Percentiles rank a stretch among this genome's conserved stretches.
Evolutionary conservation across 2,113 vertebrate species (phyloP).

Genomic region (Damaliscus lunatus): DNA sequence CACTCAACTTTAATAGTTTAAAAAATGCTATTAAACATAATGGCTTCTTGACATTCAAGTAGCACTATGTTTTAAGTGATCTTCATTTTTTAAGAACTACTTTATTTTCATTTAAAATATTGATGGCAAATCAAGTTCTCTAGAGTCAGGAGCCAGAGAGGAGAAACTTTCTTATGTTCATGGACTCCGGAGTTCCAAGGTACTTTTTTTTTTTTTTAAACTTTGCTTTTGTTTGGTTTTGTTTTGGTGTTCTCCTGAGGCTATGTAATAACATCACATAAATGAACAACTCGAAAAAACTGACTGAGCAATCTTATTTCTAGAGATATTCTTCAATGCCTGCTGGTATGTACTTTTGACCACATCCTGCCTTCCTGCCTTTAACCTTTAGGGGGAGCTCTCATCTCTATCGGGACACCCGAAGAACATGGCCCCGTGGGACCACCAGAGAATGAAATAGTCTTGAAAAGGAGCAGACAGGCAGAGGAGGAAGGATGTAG

Average conservation of each 20-base stretch:
- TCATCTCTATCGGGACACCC: background rate
- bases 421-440: background rate
- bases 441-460: background rate
- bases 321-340: background rate
- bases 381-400: background rate
- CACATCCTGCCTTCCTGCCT: background rate
- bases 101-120: slow-evolving; percentile 88
- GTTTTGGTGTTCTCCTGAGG: slow-evolving; percentile 47
- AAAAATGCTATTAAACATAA: slow-evolving; percentile 88
- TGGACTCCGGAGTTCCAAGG: slow-evolving; percentile 38
- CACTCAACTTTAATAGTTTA: slow-evolving; percentile 88
- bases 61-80: slow-evolving; percentile 84
- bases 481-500: background rate
- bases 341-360: background rate
- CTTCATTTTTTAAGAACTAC: slow-evolving; percentile 84
- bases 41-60: slow-evolving; percentile 83
- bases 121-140: slow-evolving; percentile 81
- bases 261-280: slow-evolving; percentile 47
- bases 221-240: slow-evolving; percentile 49
- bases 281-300: slow-evolving; percentile 55
- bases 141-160: slow-evolving; percentile 55
- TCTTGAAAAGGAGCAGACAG: background rate
- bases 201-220: background rate
- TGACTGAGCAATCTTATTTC: slow-evolving; percentile 27
- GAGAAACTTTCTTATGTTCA: slow-evolving; percentile 70